These are phyloP conservation scores for Aplysina aerophoba DNA, from an alignment of 37 sponge, comb jelly and placozoan species.

Conservation along the genomic window DNA sequence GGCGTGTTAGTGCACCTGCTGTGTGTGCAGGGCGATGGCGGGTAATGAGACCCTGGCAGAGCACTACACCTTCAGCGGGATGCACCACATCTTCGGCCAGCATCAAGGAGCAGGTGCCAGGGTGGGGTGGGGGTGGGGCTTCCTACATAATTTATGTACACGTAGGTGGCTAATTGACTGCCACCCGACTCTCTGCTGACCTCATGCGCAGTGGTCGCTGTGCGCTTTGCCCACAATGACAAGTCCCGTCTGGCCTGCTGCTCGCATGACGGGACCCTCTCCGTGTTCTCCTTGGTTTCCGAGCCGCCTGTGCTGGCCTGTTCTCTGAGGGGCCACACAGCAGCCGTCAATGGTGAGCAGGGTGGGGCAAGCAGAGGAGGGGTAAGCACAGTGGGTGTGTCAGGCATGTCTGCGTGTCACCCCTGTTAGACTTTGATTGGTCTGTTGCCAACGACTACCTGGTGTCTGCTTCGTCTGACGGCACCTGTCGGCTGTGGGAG, in stretches of 20 bases:
- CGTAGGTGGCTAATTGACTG: too few species aligned
- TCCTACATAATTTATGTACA: too few species aligned
- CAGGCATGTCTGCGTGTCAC: background rate
- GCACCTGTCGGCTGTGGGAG: constrained; percentile 84
- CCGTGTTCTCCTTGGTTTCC: constrained; percentile 63
- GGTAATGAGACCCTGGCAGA: constrained; percentile 73
- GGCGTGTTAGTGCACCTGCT: background rate
- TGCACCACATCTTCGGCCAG: constrained; percentile 88
- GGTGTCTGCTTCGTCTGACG: constrained; percentile 83
- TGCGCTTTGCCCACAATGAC: constrained; percentile 83
- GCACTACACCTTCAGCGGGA: constrained; percentile 87
- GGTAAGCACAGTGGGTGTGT: too few species aligned
- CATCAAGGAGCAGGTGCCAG: constrained; percentile 71
- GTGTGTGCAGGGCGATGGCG: constrained; percentile 70
- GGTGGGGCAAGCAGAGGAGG: too few species aligned
- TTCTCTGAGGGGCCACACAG: constrained; percentile 74
- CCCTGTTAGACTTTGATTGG: constrained; percentile 86
- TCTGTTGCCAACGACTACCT: constrained; percentile 82
- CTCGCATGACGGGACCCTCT: constrained; percentile 81
- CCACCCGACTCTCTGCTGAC: too few species aligned
- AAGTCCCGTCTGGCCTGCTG: constrained; percentile 77
- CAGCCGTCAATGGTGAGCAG: constrained; percentile 75
- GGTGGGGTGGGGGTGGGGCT: background rate
- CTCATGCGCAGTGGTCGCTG: constrained; percentile 46
- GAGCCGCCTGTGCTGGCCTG: constrained; percentile 73